phyloP scores from a whole-genome alignment of 2,113 vertebrate species.

The Embiotoca jacksoni region DNA sequence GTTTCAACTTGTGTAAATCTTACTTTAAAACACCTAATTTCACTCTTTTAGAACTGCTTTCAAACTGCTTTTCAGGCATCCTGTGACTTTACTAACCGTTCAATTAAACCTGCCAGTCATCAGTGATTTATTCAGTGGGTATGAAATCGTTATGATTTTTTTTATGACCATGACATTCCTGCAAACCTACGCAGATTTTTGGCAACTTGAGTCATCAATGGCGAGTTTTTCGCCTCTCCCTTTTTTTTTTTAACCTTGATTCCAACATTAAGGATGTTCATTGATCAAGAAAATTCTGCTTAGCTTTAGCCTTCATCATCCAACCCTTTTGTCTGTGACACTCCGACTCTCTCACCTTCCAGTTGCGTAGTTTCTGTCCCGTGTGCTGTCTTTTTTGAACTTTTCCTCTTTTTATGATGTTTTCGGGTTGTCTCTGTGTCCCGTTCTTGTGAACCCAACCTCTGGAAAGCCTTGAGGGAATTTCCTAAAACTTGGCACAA shows the following conservation, averaged over 20 bases:
- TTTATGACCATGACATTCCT: slow-evolving; percentile 65
- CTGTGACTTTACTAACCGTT: slow-evolving; percentile 6
- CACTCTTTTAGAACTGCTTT: too few species aligned
- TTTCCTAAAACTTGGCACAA: too few species aligned
- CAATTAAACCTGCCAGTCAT: slow-evolving; percentile 15
- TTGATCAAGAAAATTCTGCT: slow-evolving; percentile 13
- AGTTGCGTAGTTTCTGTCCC: not conserved
- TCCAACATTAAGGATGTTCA: slow-evolving; percentile 19
- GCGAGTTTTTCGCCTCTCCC: not conserved
- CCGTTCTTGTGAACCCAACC: too few species aligned
- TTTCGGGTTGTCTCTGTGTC: too few species aligned
- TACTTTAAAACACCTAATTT: too few species aligned
- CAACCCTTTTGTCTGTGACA: not conserved
- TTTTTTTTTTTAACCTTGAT: not conserved
- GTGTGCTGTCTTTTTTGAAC: not conserved
- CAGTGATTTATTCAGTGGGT: slow-evolving; percentile 44
- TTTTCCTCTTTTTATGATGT: too few species aligned
- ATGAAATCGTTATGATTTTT: slow-evolving; percentile 42
- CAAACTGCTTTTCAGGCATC: slow-evolving; percentile 4
- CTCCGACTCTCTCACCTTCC: not conserved
- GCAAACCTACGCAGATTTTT: slow-evolving; percentile 25
- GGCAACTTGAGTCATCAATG: not conserved
- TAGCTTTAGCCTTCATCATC: not conserved
- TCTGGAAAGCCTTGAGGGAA: too few species aligned
- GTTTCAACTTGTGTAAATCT: too few species aligned